Evolutionary conservation across 2,113 vertebrate species (phyloP).

Genomic region (Myodes glareolus): DNA sequence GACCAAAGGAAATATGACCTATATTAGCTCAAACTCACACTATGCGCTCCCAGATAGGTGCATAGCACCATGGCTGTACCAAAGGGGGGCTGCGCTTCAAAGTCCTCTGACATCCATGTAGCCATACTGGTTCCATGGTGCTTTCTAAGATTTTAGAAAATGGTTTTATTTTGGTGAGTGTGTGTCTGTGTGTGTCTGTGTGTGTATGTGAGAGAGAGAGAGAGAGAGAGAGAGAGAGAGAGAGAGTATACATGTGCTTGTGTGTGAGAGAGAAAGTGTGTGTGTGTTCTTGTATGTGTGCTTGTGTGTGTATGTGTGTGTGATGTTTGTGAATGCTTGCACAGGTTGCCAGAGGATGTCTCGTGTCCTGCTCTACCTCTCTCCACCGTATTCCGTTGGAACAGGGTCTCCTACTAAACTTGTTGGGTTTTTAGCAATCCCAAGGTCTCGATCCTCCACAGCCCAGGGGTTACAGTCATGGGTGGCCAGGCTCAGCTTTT

Average conservation of each 20-base stretch:
- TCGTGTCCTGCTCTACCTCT: background rate
- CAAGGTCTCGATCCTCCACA: background rate
- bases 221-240: no score
- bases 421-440: background rate
- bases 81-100: background rate
- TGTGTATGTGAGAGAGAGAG: no score
- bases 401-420: background rate
- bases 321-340: background rate
- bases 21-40: background rate
- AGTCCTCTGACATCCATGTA: background rate
- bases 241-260: no score
- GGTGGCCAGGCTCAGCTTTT: background rate
- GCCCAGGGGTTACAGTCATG: background rate
- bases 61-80: no score
- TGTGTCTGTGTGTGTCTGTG: background rate
- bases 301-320: no score
- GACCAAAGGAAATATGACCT: background rate
- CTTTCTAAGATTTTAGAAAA: conserved; percentile 17
- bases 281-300: background rate
- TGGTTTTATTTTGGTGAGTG: background rate
- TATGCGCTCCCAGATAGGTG: background rate
- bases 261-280: background rate
- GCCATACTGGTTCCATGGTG: background rate
- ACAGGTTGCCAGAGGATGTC: background rate
- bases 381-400: background rate